These are phyloP conservation scores for Andinoacara biseriatus DNA, from an alignment of 2,113 vertebrate genomes.

Conservation along the genomic window DNA sequence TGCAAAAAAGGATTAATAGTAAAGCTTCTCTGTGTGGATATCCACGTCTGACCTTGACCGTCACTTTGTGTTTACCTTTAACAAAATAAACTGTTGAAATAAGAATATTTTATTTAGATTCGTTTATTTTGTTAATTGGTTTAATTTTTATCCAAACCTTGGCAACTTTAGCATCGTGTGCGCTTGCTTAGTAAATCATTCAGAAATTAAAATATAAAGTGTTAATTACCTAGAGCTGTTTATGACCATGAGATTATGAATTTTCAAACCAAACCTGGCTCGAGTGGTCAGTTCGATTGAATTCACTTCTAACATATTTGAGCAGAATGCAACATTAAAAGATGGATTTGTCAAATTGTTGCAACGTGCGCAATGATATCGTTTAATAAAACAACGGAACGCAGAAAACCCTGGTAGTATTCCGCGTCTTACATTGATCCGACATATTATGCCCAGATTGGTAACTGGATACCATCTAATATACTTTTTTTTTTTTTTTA, in stretches of 20 bases:
- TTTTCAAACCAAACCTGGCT: background rate
- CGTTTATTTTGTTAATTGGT: background rate
- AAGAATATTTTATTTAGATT: background rate
- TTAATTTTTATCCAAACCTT: background rate
- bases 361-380: background rate
- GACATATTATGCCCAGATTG: background rate
- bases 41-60: conserved; percentile 43
- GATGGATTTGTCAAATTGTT: background rate
- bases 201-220: background rate
- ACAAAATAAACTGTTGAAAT: background rate
- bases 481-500: no score
- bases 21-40: background rate
- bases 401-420: background rate
- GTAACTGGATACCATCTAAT: background rate
- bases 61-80: background rate
- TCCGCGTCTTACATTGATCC: background rate
- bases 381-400: background rate
- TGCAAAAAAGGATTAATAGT: background rate
- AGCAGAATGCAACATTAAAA: background rate
- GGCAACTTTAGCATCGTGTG: background rate
- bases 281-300: background rate
- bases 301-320: background rate
- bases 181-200: background rate
- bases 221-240: background rate
- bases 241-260: background rate